These are phyloP conservation scores for Acanthurus leucopareius DNA, from an alignment of 2,797 vertebrate species.

Conservation along the genomic window DNA sequence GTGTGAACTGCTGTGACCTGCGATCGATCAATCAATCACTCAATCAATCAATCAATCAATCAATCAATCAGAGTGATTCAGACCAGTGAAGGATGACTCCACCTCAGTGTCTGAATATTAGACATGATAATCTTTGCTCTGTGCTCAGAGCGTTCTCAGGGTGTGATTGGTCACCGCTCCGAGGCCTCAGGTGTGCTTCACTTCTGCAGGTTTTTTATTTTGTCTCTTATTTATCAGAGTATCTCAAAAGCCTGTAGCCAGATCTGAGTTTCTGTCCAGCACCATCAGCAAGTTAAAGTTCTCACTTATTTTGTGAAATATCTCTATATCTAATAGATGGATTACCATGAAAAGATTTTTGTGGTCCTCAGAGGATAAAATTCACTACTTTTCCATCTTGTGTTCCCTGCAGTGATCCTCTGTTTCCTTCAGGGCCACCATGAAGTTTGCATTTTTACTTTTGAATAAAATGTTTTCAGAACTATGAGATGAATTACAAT, in stretches of 20 bases:
- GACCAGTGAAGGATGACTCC: slow-evolving; percentile 13
- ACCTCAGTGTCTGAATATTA: background rate
- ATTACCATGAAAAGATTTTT: background rate
- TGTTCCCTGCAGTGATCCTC: too few species aligned
- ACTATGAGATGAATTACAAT: background rate
- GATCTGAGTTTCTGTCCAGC: too few species aligned
- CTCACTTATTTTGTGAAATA: background rate
- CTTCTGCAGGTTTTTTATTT: background rate
- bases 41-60: slow-evolving; percentile 15
- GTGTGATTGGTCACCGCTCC: background rate
- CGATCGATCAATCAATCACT: slow-evolving; percentile 12
- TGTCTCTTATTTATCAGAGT: background rate
- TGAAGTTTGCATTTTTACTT: background rate
- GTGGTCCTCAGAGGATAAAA: background rate
- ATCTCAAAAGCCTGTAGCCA: background rate
- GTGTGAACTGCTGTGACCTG: slow-evolving; percentile 21
- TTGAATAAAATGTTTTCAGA: background rate
- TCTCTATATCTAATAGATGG: background rate
- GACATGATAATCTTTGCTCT: slow-evolving; percentile 28
- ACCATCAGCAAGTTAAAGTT: background rate
- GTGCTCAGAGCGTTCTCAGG: background rate
- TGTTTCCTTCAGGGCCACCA: background rate
- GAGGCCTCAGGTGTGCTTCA: slow-evolving; percentile 7
- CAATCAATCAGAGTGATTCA: slow-evolving; percentile 25
- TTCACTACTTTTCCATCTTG: too few species aligned